A percentile compares a stretch with the other conserved stretches of the same genome.
These are phyloP conservation scores for Tetraodon nigroviridis DNA, from an alignment of 2,113 vertebrate species.

Conservation along the genomic window DNA sequence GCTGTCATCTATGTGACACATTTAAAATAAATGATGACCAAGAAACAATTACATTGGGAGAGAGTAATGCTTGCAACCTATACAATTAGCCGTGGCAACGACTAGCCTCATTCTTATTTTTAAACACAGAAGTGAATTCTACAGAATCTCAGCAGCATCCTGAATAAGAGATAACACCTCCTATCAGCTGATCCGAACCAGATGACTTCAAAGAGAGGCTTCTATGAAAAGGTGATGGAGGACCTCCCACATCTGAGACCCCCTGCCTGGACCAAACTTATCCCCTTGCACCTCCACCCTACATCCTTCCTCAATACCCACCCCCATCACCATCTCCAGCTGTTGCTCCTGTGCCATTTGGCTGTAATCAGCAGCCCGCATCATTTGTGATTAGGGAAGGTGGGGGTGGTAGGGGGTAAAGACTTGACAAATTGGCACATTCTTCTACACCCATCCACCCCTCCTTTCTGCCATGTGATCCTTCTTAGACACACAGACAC, in stretches of 20 bases:
- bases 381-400: conserved; percentile 80
- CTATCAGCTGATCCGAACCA: conserved; percentile 57
- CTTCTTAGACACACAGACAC: conserved; percentile 3
- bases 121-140: neutral
- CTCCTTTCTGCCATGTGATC: conserved; percentile 27
- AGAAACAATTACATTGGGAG: too few species aligned
- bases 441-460: conserved; percentile 68
- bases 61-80: too few species aligned
- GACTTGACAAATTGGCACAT: conserved; percentile 69
- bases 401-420: conserved; percentile 63
- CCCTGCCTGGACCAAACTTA: conserved; percentile 53
- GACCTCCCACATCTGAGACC: conserved; percentile 48
- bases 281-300: conserved; percentile 71
- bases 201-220: conserved; percentile 55
- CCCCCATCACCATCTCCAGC: conserved; percentile 35
- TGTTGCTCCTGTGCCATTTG: conserved; percentile 78
- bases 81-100: too few species aligned
- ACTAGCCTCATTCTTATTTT: too few species aligned
- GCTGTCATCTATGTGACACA: too few species aligned
- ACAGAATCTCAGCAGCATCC: neutral
- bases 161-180: conserved; percentile 20
- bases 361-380: conserved; percentile 83
- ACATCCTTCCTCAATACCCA: conserved; percentile 67
- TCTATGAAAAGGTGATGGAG: conserved; percentile 38
- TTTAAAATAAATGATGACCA: too few species aligned